Evolutionary conservation across 2,113 vertebrate species (phyloP).

Genomic region (Gymnorhina tibicen): DNA sequence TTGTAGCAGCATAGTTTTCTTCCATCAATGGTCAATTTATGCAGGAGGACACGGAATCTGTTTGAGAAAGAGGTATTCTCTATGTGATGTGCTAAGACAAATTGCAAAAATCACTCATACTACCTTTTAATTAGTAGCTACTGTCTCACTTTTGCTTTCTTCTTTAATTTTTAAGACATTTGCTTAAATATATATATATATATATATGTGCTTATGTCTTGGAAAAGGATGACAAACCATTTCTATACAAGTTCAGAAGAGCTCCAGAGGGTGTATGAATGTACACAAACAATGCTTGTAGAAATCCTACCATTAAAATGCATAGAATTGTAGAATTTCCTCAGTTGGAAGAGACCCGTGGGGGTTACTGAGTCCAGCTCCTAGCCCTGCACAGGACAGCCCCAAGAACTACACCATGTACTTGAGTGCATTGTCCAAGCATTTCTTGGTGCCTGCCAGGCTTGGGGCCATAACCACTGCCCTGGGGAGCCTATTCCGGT

Average conservation of each 20-base stretch:
- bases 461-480: not conserved
- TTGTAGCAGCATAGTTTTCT: not conserved
- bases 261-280: not conserved
- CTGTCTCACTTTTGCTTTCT: not conserved
- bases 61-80: not conserved
- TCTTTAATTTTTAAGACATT: not conserved
- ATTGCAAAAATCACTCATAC: not conserved
- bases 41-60: rapidly evolving
- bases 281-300: not conserved
- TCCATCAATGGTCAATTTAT: not conserved
- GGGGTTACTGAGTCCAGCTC: not conserved
- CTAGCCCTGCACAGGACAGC: not conserved
- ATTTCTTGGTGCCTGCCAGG: not conserved
- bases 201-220: not conserved
- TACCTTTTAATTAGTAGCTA: not conserved
- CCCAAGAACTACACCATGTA: no score
- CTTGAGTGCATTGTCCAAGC: not conserved
- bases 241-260: not conserved
- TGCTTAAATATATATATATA: not conserved
- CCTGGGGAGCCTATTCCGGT: no score
- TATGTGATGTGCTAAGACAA: not conserved
- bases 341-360: not conserved
- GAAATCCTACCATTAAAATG: not conserved
- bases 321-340: rapidly evolving
- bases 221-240: not conserved